Conservation (phyloP, 2,797 vertebrate genomes). For the Falco rusticolus region DNA sequence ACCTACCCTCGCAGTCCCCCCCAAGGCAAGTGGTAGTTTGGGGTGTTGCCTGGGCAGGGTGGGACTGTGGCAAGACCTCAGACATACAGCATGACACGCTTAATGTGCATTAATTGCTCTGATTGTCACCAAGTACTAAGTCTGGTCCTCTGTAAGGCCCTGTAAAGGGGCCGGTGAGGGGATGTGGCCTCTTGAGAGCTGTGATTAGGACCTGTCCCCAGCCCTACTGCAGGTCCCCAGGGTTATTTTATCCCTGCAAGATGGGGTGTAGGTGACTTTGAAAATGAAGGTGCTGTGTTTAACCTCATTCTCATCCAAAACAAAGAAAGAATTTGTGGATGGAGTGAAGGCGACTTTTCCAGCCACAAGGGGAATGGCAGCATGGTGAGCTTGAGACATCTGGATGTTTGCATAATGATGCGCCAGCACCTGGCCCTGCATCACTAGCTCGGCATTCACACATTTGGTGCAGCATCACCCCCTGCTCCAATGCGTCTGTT, state of each 20-base stretch:
- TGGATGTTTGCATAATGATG: slow-evolving; percentile 54
- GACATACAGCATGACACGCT: not conserved
- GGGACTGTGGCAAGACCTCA: not conserved
- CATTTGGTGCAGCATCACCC: not conserved
- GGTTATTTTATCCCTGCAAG: not conserved
- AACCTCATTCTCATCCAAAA: not conserved
- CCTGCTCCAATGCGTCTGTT: not conserved
- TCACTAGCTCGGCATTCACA: not conserved
- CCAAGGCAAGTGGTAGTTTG: not conserved
- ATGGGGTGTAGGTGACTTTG: not conserved
- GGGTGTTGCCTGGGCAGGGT: not conserved
- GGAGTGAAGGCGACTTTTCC: not conserved
- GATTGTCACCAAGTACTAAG: not conserved
- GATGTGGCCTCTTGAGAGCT: not conserved
- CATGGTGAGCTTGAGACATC: slow-evolving; percentile 27
- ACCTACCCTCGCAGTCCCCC: not conserved
- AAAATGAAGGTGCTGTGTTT: not conserved
- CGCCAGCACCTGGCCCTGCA: not conserved
- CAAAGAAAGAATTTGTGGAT: not conserved
- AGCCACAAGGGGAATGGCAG: not conserved
- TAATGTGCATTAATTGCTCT: not conserved
- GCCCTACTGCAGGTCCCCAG: not conserved
- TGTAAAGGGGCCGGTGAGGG: not conserved
- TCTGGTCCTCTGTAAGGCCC: not conserved
- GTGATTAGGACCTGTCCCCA: not conserved